Base-by-base conservation (phyloP, 2,888 invertebrate genomes). In the Sinohyriopsis cumingii region DNA sequence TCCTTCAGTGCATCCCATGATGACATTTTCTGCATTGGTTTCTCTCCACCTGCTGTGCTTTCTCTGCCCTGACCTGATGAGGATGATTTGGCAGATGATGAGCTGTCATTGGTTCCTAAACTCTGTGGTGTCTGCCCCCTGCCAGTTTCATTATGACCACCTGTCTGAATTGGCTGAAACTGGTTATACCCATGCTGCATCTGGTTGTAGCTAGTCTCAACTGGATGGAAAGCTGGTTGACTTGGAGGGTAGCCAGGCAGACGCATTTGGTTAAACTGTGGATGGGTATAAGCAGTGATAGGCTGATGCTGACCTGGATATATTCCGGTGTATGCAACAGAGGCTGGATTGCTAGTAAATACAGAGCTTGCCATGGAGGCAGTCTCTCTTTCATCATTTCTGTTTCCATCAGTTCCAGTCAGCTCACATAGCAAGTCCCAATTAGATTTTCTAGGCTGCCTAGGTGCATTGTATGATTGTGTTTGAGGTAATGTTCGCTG, bases 401-500 rank as follows among this genome's bases (percentile, higher is more conserved):
- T 68, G 19, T 75, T 74, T 28, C 78, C 63, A 22, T 80, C 77
- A 19, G 72, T 75, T 56, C 83, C 84, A 1, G 86, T 87, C 65
- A 87, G 70, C 28, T 80, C 79, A 72, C 83, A 82, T 22, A 87
- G 68, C 72, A 82, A 69, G 53, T 87, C 86, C 86, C 86, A 87
- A 63, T 84, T 85, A 59, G 86, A 85, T 45, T 80, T 83, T 24
- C 71, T 63, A 2, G 77, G 77, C 63, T 79, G 68, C 20, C 74
- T 65, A 6, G 79, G 69, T n/a, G 61, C 65, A 53, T 54, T 69
- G 20, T 74, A 65, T 57, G 69, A 59, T 28, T 71, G 67, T n/a
- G 63, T 55, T 24, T 24, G 63, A 57, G 62, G 64, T 24, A 63
- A 59, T 4, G 20, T 33, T n/a, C 59, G 33, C 20, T 56, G 66